Evolutionary conservation across 2,888 invertebrate species (phyloP).

Genomic region (Scaptomyza caliginosa): DNA sequence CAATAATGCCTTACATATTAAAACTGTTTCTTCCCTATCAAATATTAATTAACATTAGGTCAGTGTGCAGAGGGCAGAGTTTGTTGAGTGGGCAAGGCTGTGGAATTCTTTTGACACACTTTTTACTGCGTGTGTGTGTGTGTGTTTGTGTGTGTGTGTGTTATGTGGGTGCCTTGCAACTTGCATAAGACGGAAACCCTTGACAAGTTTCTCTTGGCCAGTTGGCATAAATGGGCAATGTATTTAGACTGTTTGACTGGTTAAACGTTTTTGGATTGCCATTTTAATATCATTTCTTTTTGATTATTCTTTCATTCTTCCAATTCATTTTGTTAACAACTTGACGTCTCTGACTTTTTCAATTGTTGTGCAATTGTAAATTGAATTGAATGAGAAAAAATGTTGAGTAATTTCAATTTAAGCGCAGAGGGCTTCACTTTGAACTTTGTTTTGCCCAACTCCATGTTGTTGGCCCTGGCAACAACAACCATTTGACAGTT

Average conservation of each 20-base stretch:
- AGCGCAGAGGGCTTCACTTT: slow-evolving; percentile 23
- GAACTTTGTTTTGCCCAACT: slow-evolving; percentile 22
- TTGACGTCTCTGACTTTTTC: slow-evolving; percentile 13
- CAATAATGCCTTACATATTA: not conserved
- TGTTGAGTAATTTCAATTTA: slow-evolving; percentile 21
- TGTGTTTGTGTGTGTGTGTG: slow-evolving; percentile 2
- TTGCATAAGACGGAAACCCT: slow-evolving; percentile 29
- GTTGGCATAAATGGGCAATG: not conserved
- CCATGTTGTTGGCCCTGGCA: slow-evolving; percentile 6
- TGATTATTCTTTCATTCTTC: not conserved
- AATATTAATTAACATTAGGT: slow-evolving; percentile 16
- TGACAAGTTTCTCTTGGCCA: slow-evolving; percentile 9
- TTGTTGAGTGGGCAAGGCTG: not conserved
- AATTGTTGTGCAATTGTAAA: slow-evolving; percentile 36
- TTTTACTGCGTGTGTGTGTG: slow-evolving; percentile 1
- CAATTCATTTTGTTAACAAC: slow-evolving; percentile 27
- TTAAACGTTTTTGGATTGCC: slow-evolving; percentile 31
- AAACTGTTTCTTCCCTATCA: not conserved
- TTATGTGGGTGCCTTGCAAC: slow-evolving; percentile 12
- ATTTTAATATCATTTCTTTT: not conserved
- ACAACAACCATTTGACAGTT: slow-evolving; percentile 17
- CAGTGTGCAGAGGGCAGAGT: slow-evolving; percentile 24
- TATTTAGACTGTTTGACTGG: not conserved
- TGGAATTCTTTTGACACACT: slow-evolving; percentile 44
- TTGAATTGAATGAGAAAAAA: slow-evolving; percentile 32